These are phyloP conservation scores for Oscheius onirici DNA, from an alignment of 2,888 invertebrate genomes.

Conservation along the genomic window DNA sequence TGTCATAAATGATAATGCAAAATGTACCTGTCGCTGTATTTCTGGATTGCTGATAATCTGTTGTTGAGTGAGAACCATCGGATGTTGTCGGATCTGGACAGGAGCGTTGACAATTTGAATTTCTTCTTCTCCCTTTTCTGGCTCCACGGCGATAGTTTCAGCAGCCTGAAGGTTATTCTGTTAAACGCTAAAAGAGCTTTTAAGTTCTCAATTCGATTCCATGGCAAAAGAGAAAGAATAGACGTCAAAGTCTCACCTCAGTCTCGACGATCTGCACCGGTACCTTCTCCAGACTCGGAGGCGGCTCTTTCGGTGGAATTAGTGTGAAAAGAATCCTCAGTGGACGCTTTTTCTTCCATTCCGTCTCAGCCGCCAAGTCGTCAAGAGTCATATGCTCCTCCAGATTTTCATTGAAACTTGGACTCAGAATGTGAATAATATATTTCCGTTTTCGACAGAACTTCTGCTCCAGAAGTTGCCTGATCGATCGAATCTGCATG, in stretches of 20 bases:
- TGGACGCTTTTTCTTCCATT: constrained; percentile 10
- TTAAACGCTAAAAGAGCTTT: no score
- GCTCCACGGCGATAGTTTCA: no score
- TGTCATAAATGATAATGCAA: neutral
- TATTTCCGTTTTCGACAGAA: constrained; percentile 9
- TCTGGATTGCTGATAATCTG: neutral
- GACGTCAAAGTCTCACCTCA: neutral
- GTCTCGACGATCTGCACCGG: constrained; percentile 9
- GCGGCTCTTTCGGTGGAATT: constrained; percentile 19
- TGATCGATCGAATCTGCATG: neutral
- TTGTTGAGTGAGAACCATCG: neutral
- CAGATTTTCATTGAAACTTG: neutral
- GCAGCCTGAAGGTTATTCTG: no score
- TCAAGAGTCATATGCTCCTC: neutral
- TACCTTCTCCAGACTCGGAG: constrained; percentile 21
- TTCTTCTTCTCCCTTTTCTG: no score
- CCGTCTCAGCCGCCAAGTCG: constrained; percentile 5
- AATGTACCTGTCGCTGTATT: neutral
- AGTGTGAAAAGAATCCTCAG: constrained; percentile 25
- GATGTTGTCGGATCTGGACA: neutral
- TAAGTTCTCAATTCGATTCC: no score
- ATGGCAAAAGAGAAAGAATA: no score
- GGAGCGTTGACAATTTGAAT: neutral
- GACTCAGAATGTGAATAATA: neutral
- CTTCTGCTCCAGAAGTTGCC: neutral